Percentiles rank a stretch among this genome's conserved stretches.
Evolutionary conservation across 2,888 invertebrate genomes (phyloP).

Genomic region (Laspeyria flexula): DNA sequence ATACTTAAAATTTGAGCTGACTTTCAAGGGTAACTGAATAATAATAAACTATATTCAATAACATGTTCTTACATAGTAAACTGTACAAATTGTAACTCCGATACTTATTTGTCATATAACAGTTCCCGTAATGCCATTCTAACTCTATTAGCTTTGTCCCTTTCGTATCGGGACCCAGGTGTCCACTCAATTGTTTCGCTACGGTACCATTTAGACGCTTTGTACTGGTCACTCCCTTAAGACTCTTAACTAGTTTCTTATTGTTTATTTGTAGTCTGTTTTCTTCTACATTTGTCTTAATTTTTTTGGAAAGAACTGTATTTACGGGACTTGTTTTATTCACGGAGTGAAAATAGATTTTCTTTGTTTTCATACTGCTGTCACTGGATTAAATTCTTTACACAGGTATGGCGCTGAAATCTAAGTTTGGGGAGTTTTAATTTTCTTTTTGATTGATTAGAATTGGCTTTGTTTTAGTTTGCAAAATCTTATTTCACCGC

Average conservation of each 20-base stretch:
- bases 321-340: conserved; percentile 18
- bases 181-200: conserved; percentile 61
- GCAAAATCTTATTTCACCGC: not conserved
- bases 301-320: conserved; percentile 16
- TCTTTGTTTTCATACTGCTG: not conserved
- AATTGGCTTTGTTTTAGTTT: too few relatives aligned
- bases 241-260: conserved; percentile 52
- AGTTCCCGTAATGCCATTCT: conserved; percentile 30
- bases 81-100: conserved; percentile 1
- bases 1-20: too few relatives aligned
- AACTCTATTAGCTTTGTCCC: conserved; percentile 48
- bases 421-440: too few relatives aligned
- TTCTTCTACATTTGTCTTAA: conserved; percentile 32
- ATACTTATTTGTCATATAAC: conserved; percentile 24
- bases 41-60: too few relatives aligned
- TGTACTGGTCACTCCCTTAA: conserved; percentile 56
- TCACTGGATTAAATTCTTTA: too few relatives aligned
- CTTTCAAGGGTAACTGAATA: too few relatives aligned
- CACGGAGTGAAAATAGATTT: not conserved
- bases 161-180: conserved; percentile 60
- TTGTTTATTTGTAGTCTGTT: conserved; percentile 43
- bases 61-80: not conserved
- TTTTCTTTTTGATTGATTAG: too few relatives aligned
- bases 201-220: conserved; percentile 63
- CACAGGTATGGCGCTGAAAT: too few relatives aligned